phyloP scores from a whole-genome alignment of 2,113 vertebrate species.

The Colinus virginianus region DNA sequence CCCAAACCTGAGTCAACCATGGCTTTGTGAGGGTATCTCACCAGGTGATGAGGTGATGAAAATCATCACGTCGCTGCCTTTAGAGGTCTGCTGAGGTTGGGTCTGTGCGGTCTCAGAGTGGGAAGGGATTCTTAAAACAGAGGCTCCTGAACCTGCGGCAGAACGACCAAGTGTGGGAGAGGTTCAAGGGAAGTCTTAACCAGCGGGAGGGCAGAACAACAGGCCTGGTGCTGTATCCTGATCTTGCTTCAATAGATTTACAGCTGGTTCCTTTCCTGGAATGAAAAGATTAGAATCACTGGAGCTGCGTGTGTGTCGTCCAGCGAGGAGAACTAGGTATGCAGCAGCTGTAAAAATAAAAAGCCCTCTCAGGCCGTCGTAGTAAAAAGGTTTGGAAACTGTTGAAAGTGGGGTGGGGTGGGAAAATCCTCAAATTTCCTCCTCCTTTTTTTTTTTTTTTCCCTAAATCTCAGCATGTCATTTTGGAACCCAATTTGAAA shows the following conservation, averaged over 20 bases:
- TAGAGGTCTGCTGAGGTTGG: neutral
- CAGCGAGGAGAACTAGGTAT: constrained; percentile 69
- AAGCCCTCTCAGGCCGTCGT: constrained; percentile 24
- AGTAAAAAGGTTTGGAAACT: constrained; percentile 64
- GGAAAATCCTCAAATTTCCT: constrained; percentile 67
- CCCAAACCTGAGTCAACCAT: neutral
- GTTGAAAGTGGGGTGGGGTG: constrained; percentile 66
- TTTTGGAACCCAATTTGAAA: neutral
- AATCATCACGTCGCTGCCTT: neutral
- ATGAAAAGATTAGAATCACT: constrained; percentile 69
- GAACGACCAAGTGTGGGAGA: neutral
- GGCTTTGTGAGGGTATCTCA: neutral
- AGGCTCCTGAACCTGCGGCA: neutral
- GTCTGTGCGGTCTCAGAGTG: neutral
- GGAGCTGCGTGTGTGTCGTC: constrained; percentile 65
- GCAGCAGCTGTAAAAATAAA: constrained; percentile 75
- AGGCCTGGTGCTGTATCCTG: constrained; percentile 51
- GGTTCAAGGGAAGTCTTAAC: constrained; percentile 52
- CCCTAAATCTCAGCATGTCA: neutral
- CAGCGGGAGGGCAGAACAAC: constrained; percentile 54
- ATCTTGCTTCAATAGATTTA: constrained; percentile 67
- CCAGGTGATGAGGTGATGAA: neutral
- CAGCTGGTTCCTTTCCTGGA: constrained; percentile 75
- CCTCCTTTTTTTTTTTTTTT: neutral
- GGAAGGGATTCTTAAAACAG: neutral